Evolutionary conservation across 2,113 vertebrate genomes (phyloP).

Genomic region (Notarius lentiginosus): DNA sequence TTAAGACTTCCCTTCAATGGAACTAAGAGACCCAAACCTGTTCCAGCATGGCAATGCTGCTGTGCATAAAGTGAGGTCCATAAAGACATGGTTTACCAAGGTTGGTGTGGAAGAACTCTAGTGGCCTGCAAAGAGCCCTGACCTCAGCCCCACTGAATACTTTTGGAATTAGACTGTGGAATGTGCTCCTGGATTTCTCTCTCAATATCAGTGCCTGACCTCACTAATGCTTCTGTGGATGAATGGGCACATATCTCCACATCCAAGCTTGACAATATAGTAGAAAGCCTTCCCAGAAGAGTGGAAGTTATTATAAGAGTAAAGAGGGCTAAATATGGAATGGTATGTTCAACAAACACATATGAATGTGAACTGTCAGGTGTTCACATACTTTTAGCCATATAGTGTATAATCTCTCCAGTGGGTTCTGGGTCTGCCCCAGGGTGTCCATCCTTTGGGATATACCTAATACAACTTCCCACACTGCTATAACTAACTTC

Average conservation of each 20-base stretch:
- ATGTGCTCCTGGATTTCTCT: background rate
- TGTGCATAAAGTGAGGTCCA: no score
- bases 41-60: no score
- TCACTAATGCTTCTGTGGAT: background rate
- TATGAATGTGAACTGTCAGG: background rate
- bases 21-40: no score
- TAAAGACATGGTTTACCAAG: no score
- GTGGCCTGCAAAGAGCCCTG: no score
- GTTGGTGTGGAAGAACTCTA: no score
- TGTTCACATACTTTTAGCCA: background rate
- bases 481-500: background rate
- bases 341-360: background rate
- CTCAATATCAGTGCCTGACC: background rate
- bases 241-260: background rate
- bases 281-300: background rate
- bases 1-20: background rate
- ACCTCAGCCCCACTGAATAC: background rate
- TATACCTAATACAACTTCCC: background rate
- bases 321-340: background rate
- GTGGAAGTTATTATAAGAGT: no score
- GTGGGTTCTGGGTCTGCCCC: background rate
- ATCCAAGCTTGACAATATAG: background rate
- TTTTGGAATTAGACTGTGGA: background rate
- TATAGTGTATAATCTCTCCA: background rate
- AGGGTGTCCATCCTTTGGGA: background rate